Conservation (phyloP, 2,888 invertebrate genomes). For the Drosophila incognita region DNA sequence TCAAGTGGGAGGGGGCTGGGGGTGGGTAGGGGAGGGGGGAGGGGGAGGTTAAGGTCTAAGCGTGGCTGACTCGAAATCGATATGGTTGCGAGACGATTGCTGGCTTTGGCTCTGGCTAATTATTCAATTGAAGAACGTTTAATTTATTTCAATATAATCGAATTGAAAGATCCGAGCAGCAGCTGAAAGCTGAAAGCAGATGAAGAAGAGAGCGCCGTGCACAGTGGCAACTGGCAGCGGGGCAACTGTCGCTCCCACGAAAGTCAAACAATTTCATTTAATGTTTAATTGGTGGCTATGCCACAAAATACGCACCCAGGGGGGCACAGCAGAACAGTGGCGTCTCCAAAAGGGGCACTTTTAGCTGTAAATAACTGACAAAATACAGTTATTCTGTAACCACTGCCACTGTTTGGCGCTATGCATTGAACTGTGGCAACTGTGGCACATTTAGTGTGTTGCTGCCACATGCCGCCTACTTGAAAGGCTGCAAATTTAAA, state of each 20-base stretch:
- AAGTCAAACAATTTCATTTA: slow-evolving; percentile 80
- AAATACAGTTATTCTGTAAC: not conserved
- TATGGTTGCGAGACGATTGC: slow-evolving; percentile 23
- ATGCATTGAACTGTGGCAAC: not conserved
- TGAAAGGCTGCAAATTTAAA: slow-evolving; percentile 63
- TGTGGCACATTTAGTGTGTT: slow-evolving; percentile 11
- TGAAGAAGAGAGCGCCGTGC: not conserved
- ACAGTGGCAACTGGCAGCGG: slow-evolving; percentile 28
- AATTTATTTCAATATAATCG: slow-evolving; percentile 83
- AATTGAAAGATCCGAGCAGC: slow-evolving; percentile 80
- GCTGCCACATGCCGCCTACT: slow-evolving; percentile 35
- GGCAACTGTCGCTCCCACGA: slow-evolving; percentile 71
- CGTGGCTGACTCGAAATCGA: slow-evolving; percentile 56
- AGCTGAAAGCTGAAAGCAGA: slow-evolving; percentile 43
- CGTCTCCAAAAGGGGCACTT: not conserved
- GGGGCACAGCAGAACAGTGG: slow-evolving; percentile 19
- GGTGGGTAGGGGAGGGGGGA: not conserved
- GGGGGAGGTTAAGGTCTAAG: not conserved
- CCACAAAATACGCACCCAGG: slow-evolving; percentile 19
- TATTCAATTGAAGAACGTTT: slow-evolving; percentile 81
- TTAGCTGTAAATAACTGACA: not conserved
- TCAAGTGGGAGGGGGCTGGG: not conserved
- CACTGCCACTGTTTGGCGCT: slow-evolving; percentile 44
- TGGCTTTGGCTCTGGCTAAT: slow-evolving; percentile 56
- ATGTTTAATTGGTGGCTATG: slow-evolving; percentile 62